Conservation (phyloP, 2,113 vertebrate genomes). For the Actenoides hombroni region DNA sequence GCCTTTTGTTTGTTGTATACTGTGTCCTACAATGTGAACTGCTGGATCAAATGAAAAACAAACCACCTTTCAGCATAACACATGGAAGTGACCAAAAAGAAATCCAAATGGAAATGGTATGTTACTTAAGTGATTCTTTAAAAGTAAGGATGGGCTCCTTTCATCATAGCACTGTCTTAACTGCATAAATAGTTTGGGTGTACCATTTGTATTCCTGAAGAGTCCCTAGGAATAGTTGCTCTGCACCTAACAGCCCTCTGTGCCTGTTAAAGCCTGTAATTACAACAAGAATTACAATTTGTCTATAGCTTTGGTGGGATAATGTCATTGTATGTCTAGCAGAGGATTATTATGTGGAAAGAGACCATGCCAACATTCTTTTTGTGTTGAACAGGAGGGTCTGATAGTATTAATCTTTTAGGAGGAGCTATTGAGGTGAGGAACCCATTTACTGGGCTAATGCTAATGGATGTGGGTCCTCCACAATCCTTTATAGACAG, state of each 20-base stretch:
- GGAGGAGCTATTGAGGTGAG: not conserved
- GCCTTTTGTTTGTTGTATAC: not conserved
- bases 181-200: not conserved
- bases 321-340: conserved; percentile 54
- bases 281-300: conserved; percentile 64
- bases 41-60: not conserved
- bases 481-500: not conserved
- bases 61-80: not conserved
- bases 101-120: not conserved
- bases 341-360: conserved; percentile 55
- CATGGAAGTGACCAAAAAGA: not conserved
- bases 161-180: not conserved
- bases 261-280: conserved; percentile 71
- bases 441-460: not conserved
- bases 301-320: conserved; percentile 22
- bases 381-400: conserved; percentile 37
- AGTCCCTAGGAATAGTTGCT: conserved; percentile 46
- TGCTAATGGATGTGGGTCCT: not conserved
- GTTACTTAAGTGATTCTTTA: not conserved
- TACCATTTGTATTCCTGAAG: conserved; percentile 32
- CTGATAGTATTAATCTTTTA: conserved; percentile 33
- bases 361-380: conserved; percentile 28
- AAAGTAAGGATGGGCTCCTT: not conserved
- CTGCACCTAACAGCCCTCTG: not conserved
- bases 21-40: not conserved